phyloP scores from a whole-genome alignment of 2,888 invertebrate genomes.

The Cantharis nigra region DNA sequence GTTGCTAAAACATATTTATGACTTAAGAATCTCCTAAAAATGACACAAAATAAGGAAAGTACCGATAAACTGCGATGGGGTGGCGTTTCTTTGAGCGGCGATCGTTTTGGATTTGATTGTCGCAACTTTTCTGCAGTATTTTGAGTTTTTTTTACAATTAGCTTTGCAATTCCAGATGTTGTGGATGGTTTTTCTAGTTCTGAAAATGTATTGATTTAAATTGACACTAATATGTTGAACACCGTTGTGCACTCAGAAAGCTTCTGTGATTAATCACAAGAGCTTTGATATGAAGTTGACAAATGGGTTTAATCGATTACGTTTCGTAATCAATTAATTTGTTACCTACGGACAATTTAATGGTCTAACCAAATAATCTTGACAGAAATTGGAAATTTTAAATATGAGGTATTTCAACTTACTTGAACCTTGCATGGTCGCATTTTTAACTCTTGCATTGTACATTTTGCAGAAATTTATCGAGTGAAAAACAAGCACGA shows the following conservation, averaged over 20 bases:
- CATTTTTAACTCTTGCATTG: not conserved
- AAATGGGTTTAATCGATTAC: constrained; percentile 11
- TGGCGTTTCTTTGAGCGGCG: not conserved
- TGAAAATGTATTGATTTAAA: not conserved
- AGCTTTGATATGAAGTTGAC: constrained; percentile 6
- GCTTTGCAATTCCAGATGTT: not conserved
- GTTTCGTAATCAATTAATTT: not conserved
- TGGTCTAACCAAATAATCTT: not conserved
- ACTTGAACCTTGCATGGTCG: not conserved
- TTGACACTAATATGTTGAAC: not conserved
- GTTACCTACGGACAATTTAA: not conserved
- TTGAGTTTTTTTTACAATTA: not conserved
- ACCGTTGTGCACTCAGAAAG: constrained; percentile 15
- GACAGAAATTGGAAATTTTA: not conserved
- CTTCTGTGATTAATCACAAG: constrained; percentile 7
- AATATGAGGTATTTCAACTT: not conserved
- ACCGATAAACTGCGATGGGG: constrained; percentile 17
- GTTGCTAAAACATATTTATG: constrained; percentile 13
- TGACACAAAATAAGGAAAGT: not conserved
- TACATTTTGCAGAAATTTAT: not conserved
- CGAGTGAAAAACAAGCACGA: not conserved
- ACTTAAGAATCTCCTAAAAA: not conserved
- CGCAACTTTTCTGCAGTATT: not conserved
- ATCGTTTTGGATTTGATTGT: not conserved
- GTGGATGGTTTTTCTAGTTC: not conserved